These are phyloP conservation scores for Amiota mariae DNA, from an alignment of 2,888 invertebrate species.

Conservation along the genomic window DNA sequence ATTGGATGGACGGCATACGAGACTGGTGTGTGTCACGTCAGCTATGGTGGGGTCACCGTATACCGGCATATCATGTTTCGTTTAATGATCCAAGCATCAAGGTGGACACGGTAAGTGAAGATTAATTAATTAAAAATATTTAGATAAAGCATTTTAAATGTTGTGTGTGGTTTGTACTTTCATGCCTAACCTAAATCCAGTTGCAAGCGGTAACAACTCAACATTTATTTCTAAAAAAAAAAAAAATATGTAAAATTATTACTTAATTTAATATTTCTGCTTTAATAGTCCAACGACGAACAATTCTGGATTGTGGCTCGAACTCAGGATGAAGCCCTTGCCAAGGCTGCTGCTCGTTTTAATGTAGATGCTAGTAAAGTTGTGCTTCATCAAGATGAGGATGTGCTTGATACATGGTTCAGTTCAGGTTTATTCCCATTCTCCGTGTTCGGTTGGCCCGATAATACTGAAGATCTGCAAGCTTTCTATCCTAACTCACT, in stretches of 20 bases:
- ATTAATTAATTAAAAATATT: not conserved
- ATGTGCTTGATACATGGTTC: slow-evolving; percentile 99
- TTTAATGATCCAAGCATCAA: slow-evolving; percentile 74
- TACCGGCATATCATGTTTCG: slow-evolving; percentile 91
- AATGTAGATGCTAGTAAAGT: slow-evolving; percentile 76
- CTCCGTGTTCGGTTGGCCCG: slow-evolving; percentile 97
- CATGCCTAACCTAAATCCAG: slow-evolving; percentile 25
- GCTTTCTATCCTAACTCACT: slow-evolving; percentile 93
- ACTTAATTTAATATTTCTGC: slow-evolving; percentile 1
- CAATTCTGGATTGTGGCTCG: slow-evolving; percentile 87
- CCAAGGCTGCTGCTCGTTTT: slow-evolving; percentile 85
- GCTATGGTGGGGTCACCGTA: slow-evolving; percentile 99
- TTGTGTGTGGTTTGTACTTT: not conserved
- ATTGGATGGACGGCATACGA: slow-evolving; percentile 96
- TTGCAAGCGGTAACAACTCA: slow-evolving; percentile 37
- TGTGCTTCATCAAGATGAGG: slow-evolving; percentile 85
- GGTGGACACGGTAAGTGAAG: slow-evolving; percentile 66
- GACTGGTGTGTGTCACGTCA: slow-evolving; percentile 99
- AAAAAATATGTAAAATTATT: not conserved
- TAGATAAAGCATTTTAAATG: not conserved
- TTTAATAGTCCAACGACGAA: slow-evolving; percentile 74
- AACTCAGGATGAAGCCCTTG: slow-evolving; percentile 82
- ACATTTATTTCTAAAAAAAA: not conserved
- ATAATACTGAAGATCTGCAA: slow-evolving; percentile 81
- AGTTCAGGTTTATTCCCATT: slow-evolving; percentile 97